Conservation (phyloP, 2,113 vertebrate species). For the Dicrurus megarhynchus region DNA sequence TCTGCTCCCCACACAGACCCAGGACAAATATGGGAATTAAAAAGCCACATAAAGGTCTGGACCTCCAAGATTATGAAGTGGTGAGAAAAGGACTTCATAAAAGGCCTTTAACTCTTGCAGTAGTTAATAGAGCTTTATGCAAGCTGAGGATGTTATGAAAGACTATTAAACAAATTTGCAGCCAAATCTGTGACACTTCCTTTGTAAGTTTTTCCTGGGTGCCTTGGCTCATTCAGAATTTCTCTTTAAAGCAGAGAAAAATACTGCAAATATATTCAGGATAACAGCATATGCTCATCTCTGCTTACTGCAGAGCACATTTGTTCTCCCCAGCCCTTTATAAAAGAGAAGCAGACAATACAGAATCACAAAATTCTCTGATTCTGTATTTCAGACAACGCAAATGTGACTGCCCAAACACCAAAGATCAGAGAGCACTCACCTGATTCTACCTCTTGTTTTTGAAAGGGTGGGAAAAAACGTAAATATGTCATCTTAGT, state of each 20-base stretch:
- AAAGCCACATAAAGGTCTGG: background rate
- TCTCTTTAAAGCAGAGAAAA: background rate
- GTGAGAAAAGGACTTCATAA: background rate
- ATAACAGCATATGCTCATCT: background rate
- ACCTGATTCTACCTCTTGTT: conserved; percentile 77
- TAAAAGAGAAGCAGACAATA: background rate
- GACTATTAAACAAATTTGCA: background rate
- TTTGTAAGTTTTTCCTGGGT: background rate
- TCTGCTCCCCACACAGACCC: background rate
- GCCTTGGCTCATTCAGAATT: background rate
- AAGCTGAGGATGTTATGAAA: background rate
- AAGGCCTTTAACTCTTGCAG: background rate
- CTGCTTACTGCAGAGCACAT: background rate
- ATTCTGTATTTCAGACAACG: background rate
- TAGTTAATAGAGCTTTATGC: background rate
- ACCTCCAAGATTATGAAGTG: background rate
- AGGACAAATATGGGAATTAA: background rate
- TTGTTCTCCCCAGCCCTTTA: background rate
- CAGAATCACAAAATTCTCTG: background rate
- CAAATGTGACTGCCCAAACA: background rate
- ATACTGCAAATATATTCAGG: background rate
- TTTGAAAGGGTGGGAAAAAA: conserved; percentile 88
- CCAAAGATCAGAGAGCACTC: background rate
- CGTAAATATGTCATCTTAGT: conserved; percentile 90
- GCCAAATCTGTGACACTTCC: background rate